These are phyloP conservation scores for Ecdyonurus torrentis DNA, from an alignment of 2,888 invertebrate genomes.

Conservation along the genomic window DNA sequence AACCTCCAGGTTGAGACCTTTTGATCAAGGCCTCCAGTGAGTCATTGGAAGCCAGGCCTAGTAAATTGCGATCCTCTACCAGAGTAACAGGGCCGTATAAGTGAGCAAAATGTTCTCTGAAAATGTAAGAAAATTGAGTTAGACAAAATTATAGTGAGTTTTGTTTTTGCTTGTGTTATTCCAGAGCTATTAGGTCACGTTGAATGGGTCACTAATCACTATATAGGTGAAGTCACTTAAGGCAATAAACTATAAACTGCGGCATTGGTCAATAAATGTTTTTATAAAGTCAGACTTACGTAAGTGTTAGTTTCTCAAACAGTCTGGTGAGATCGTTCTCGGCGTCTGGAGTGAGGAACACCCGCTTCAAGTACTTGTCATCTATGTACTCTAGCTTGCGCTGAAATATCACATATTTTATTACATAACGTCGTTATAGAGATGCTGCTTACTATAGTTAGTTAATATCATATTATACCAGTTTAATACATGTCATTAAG, in stretches of 20 bases:
- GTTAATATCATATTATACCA: not conserved
- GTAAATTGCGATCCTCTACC: constrained; percentile 12
- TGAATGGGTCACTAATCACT: too few species aligned
- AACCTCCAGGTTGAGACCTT: not conserved
- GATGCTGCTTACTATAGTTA: constrained; percentile 4
- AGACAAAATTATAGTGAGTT: not conserved
- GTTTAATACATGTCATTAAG: too few species aligned
- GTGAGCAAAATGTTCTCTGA: constrained; percentile 15
- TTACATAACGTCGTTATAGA: not conserved
- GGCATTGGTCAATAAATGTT: too few species aligned
- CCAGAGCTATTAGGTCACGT: too few species aligned
- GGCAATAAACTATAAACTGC: not conserved
- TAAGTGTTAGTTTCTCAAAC: constrained; percentile 13
- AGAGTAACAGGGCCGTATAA: constrained; percentile 16
- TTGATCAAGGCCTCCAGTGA: constrained; percentile 3
- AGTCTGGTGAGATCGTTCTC: constrained; percentile 13
- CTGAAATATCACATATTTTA: constrained; percentile 12
- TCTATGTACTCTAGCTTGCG: constrained; percentile 32
- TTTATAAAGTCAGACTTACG: too few species aligned
- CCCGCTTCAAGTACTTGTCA: constrained; percentile 29
- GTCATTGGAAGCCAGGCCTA: not conserved
- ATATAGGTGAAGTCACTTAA: too few species aligned
- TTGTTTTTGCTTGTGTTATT: too few species aligned
- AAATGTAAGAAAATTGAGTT: not conserved
- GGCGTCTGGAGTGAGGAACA: constrained; percentile 23